A percentile compares a stretch with the other conserved stretches of the same genome.
phyloP scores from a whole-genome alignment of 2,113 vertebrate species.

The Oncorhynchus gorbuscha region DNA sequence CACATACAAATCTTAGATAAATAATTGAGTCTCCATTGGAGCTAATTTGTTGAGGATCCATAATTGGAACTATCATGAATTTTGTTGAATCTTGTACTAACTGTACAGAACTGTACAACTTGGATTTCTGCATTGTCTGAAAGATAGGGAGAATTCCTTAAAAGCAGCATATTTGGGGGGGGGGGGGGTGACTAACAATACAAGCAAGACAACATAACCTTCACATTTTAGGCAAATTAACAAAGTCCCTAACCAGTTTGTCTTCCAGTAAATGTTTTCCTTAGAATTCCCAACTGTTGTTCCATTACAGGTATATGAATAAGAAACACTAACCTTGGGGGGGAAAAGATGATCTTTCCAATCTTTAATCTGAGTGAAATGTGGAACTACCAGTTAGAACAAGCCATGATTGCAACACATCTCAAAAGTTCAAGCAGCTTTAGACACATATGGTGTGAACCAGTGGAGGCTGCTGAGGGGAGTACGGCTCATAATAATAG shows the following conservation, averaged over 20 bases:
- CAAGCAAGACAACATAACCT: background rate
- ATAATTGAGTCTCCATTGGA: background rate
- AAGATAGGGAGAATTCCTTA: background rate
- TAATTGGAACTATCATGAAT: background rate
- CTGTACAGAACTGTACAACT: background rate
- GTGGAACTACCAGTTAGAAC: background rate
- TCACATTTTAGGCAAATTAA: background rate
- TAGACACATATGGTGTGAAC: background rate
- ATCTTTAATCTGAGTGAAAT: background rate
- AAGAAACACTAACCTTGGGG: background rate
- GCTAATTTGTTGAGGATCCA: too few species aligned
- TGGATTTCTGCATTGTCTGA: background rate
- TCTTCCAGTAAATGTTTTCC: background rate
- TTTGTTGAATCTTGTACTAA: background rate
- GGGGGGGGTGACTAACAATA: background rate
- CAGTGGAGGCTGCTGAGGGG: too few species aligned
- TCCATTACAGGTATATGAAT: background rate
- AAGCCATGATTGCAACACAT: slow-evolving; percentile 6
- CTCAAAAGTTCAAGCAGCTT: background rate
- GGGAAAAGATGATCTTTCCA: background rate
- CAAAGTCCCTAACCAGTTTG: background rate
- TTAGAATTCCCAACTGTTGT: background rate
- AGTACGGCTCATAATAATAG: too few species aligned
- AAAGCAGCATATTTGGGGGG: background rate
- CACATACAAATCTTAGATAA: background rate